Evolutionary conservation across 2,797 vertebrate genomes (phyloP).

Genomic region (Pseudomugil tenellus): DNA sequence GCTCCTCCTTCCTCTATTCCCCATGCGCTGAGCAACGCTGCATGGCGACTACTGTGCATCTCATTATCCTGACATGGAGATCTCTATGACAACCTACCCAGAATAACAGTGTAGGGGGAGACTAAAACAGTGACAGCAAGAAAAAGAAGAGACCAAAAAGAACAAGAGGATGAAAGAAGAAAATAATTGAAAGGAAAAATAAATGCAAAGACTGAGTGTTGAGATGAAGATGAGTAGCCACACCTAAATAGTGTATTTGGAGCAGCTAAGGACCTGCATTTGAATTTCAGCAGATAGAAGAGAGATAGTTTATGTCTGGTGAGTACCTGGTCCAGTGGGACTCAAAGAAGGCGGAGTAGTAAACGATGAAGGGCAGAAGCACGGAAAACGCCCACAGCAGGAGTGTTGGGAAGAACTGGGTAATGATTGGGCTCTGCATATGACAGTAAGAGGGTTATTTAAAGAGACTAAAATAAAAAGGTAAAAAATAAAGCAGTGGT

Average conservation of each 20-base stretch:
- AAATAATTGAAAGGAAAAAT: slow-evolving; percentile 34
- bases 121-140: slow-evolving; percentile 67
- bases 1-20: slow-evolving; percentile 62
- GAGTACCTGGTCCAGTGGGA: slow-evolving; percentile 96
- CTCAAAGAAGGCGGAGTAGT: slow-evolving; percentile 94
- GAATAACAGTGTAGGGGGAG: slow-evolving; percentile 74
- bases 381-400: slow-evolving; percentile 96
- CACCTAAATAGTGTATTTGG: slow-evolving; percentile 35
- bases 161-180: slow-evolving; percentile 62
- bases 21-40: slow-evolving; percentile 48
- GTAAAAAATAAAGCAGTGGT: neutral
- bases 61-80: slow-evolving; percentile 80
- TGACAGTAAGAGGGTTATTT: slow-evolving; percentile 20
- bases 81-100: slow-evolving; percentile 87
- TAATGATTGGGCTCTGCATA: slow-evolving; percentile 91
- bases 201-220: slow-evolving; percentile 20
- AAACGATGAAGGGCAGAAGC: slow-evolving; percentile 94
- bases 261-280: slow-evolving; percentile 39
- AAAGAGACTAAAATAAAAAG: slow-evolving; percentile 1
- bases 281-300: slow-evolving; percentile 45
- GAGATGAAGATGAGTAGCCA: slow-evolving; percentile 32
- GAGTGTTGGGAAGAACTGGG: slow-evolving; percentile 95
- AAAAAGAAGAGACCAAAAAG: slow-evolving; percentile 62
- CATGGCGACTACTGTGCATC: slow-evolving; percentile 75
- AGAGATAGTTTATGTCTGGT: slow-evolving; percentile 23